phyloP scores from a whole-genome alignment of 1,140 invertebrate species.

The Microplitis demolitor region DNA sequence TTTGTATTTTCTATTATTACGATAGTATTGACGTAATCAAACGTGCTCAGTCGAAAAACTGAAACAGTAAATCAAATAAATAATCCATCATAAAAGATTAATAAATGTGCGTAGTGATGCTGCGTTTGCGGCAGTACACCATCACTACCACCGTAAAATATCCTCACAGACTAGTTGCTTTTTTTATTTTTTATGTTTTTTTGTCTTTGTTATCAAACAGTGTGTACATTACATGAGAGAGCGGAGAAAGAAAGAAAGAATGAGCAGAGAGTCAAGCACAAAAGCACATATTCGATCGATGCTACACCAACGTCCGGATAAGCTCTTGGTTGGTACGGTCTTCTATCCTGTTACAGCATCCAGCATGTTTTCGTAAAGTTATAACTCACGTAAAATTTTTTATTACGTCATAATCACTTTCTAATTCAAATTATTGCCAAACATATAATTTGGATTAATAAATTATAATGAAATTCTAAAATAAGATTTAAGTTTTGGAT shows the following conservation, averaged over 20 bases:
- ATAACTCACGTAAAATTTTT: too few relatives aligned
- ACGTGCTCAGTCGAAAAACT: too few relatives aligned
- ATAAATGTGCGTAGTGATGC: not conserved
- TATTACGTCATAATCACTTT: too few relatives aligned
- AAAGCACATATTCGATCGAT: conserved; percentile 27
- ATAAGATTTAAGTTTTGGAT: not conserved
- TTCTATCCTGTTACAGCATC: not conserved
- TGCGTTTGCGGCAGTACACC: not conserved
- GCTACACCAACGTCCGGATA: conserved; percentile 22
- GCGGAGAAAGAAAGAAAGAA: not conserved
- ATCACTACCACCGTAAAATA: not conserved
- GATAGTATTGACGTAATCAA: too few relatives aligned
- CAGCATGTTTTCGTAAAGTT: not conserved
- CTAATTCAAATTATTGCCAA: too few relatives aligned
- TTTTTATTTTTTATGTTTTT: too few relatives aligned
- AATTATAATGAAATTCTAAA: too few relatives aligned
- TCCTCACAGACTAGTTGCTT: too few relatives aligned
- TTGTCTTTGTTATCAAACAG: not conserved
- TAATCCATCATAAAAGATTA: not conserved
- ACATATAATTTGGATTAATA: not conserved
- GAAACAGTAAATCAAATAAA: not conserved
- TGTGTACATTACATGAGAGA: not conserved
- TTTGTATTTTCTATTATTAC: too few relatives aligned
- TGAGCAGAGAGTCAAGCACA: conserved; percentile 9
- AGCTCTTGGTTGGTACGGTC: conserved; percentile 4